Conservation (phyloP, 2,888 invertebrate species). For the Eubasilissa splendida region DNA sequence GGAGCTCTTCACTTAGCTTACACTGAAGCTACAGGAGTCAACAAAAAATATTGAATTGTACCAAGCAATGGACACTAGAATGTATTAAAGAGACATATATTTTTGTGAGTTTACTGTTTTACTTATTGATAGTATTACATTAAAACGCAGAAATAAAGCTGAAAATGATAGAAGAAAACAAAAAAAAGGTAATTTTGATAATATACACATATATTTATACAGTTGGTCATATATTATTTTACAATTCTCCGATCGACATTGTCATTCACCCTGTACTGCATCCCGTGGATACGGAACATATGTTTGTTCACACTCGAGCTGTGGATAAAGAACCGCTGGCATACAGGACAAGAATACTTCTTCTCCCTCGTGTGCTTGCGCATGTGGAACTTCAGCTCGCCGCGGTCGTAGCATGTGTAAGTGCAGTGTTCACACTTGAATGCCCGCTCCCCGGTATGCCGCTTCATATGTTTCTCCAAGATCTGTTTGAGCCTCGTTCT, state of each 20-base stretch:
- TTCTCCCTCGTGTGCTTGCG: conserved; percentile 68
- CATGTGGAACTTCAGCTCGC: conserved; percentile 66
- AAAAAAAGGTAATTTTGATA: too few species aligned
- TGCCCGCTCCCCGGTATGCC: conserved; percentile 68
- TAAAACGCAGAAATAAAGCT: too few species aligned
- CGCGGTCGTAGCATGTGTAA: conserved; percentile 65
- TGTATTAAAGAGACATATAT: too few species aligned
- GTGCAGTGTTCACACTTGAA: conserved; percentile 66
- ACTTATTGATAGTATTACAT: too few species aligned
- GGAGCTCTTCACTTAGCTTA: too few species aligned
- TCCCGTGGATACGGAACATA: conserved; percentile 67
- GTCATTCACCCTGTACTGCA: conserved; percentile 68
- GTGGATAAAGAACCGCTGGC: conserved; percentile 66
- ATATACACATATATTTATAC: too few species aligned
- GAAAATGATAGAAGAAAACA: too few species aligned
- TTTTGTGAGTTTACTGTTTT: too few species aligned
- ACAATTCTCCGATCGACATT: conserved; percentile 56
- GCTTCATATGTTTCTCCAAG: conserved; percentile 66
- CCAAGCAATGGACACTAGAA: too few species aligned
- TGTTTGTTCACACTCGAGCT: conserved; percentile 70
- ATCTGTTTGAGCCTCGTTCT: conserved; percentile 66
- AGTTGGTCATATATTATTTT: conserved; percentile 29
- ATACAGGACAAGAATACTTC: conserved; percentile 67
- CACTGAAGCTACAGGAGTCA: too few species aligned
- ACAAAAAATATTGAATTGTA: too few species aligned